Conservation (phyloP, 2,888 invertebrate genomes). For the Agrilus mali region DNA sequence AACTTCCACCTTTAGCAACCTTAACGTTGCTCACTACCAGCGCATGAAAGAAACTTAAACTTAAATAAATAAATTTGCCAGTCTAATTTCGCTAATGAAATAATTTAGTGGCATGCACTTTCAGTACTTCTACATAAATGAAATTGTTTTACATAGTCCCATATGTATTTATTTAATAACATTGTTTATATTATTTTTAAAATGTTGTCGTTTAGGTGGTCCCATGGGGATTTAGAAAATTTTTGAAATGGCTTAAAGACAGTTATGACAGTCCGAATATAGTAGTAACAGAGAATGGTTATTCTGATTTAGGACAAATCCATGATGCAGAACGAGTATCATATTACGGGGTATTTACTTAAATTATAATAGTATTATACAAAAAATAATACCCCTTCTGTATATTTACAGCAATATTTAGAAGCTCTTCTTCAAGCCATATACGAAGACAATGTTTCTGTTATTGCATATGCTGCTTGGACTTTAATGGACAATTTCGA, state of each 20-base stretch:
- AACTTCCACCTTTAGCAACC: no score
- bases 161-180: no score
- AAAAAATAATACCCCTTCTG: neutral
- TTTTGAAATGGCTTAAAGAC: slow-evolving; percentile 35
- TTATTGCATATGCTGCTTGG: slow-evolving; percentile 46
- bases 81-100: no score
- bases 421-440: slow-evolving; percentile 17
- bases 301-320: slow-evolving; percentile 21
- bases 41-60: no score
- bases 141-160: no score
- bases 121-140: no score
- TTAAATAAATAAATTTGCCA: no score
- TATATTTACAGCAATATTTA: slow-evolving; percentile 16
- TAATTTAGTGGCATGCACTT: no score
- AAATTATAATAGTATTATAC: no score
- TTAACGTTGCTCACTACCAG: no score
- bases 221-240: slow-evolving; percentile 44
- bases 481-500: slow-evolving; percentile 52
- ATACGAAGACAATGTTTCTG: slow-evolving; percentile 32
- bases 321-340: slow-evolving; percentile 9
- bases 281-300: slow-evolving; percentile 41
- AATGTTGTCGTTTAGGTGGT: slow-evolving; percentile 22
- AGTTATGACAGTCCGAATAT: slow-evolving; percentile 35
- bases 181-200: no score
- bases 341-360: slow-evolving; percentile 8